phyloP scores from a whole-genome alignment of 2,888 invertebrate species.

The Mantis religiosa region DNA sequence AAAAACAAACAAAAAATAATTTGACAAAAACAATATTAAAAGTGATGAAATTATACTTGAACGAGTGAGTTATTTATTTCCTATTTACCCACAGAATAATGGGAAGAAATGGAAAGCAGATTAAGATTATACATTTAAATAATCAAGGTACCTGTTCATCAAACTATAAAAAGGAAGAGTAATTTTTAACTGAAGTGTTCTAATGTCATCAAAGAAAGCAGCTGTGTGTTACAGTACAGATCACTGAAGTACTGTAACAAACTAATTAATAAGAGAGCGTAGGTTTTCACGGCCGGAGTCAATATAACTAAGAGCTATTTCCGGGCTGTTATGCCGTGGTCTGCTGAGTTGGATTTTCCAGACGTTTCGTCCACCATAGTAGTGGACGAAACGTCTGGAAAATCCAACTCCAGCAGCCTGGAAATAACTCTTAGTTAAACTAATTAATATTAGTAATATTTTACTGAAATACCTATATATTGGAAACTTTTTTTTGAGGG shows the following conservation, averaged over 20 bases:
- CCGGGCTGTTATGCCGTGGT: too few relatives aligned
- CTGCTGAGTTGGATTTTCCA: too few relatives aligned
- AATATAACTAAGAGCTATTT: too few relatives aligned
- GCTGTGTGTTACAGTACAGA: not conserved
- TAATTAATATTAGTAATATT: not conserved
- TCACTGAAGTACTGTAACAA: not conserved
- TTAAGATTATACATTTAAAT: not conserved
- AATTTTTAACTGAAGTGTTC: not conserved
- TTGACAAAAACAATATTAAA: conserved; percentile 21
- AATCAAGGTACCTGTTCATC: not conserved
- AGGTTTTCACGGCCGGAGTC: too few relatives aligned
- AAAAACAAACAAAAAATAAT: conserved; percentile 12
- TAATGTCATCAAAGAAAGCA: not conserved
- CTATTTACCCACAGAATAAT: not conserved
- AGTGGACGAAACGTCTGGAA: too few relatives aligned
- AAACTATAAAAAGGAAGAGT: not conserved
- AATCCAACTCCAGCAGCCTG: too few relatives aligned
- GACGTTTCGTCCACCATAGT: too few relatives aligned
- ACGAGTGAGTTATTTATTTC: not conserved
- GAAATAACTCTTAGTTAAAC: too few relatives aligned
- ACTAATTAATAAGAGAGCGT: not conserved
- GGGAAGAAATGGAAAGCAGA: not conserved
- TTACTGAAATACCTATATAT: not conserved
- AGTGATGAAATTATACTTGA: conserved; percentile 3
- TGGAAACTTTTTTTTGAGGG: not conserved